Base-by-base conservation (phyloP, 2,113 vertebrate genomes). In the Charina bottae region DNA sequence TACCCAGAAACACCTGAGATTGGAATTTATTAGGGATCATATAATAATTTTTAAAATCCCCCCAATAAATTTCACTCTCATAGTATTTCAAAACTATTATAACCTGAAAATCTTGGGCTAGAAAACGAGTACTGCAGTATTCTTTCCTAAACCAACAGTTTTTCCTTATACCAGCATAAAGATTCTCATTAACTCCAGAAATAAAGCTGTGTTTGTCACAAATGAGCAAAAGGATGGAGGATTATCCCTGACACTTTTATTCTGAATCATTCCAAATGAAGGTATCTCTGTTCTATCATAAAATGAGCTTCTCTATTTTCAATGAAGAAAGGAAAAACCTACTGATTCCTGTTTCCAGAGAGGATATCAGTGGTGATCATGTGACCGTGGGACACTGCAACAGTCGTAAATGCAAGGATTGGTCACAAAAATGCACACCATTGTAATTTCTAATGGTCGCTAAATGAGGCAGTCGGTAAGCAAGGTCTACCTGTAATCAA, bases 121-220 rank as follows among this genome's bases (percentile, higher is more conserved):
- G 24, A 49, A 84, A 84, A 84, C 2, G 33, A n/a, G 13, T 33
- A 37, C n/a, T 24, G 28, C 2, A 87, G 11, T 7, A 92, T 24
- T 0, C 42, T 23, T 46, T 6, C 3, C 4, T 60, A 0, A 85
- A 0, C 56, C 1, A 9, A n/a, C 78, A 2, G 5, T 0, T 24
- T n/a, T 0, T 21, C 2, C 3, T 17, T 9, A 13, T 0, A 33
- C 55, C 19, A 10, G 1, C 11, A 6, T 1, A 2, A 42, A 56
- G 90, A 4, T 3, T 6, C 24, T 24, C 0, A 0, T 78, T 28
- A 26, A 91, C 33, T 28, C 9, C 62, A 10, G 33, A 0, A 33
- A n/a, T 26, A 72, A 13, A 13, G 53, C 26, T 56, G 17, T n/a
- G 72, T 72, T 10, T 5, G 1, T 42, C 0, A 0, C 49, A 37